These are phyloP conservation scores for Carapus acus DNA, from an alignment of 2,797 vertebrate genomes.

Conservation along the genomic window DNA sequence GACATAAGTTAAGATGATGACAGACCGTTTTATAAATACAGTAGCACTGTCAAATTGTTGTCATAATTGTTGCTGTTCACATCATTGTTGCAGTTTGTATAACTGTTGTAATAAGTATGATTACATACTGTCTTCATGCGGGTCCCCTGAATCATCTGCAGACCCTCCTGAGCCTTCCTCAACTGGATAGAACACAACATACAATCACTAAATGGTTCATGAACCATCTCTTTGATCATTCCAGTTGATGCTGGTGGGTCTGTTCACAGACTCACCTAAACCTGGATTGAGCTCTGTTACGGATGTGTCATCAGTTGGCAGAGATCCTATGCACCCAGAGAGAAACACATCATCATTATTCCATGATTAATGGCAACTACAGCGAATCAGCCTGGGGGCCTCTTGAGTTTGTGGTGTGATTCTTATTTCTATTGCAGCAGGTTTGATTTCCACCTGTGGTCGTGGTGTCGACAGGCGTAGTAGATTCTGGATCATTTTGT, in stretches of 20 bases:
- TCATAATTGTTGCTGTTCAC: too few relatives aligned
- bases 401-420: not conserved
- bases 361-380: not conserved
- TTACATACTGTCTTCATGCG: not conserved
- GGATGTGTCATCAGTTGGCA: fast-evolving
- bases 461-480: fast-evolving
- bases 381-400: not conserved
- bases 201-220: not conserved
- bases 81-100: too few relatives aligned
- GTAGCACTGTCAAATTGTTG: too few relatives aligned
- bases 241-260: too few relatives aligned
- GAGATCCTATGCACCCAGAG: not conserved
- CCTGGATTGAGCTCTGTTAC: fast-evolving
- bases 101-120: too few relatives aligned
- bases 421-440: not conserved
- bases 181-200: slow-evolving; percentile 3
- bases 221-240: too few relatives aligned
- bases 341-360: not conserved
- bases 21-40: too few relatives aligned
- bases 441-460: slow-evolving; percentile 8
- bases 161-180: not conserved
- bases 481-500: fast-evolving
- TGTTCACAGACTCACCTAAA: slow-evolving; percentile 12
- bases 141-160: not conserved
- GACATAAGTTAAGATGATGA: too few relatives aligned